Conservation (phyloP, 2,888 invertebrate species). For the Hoplodrina blanda region DNA sequence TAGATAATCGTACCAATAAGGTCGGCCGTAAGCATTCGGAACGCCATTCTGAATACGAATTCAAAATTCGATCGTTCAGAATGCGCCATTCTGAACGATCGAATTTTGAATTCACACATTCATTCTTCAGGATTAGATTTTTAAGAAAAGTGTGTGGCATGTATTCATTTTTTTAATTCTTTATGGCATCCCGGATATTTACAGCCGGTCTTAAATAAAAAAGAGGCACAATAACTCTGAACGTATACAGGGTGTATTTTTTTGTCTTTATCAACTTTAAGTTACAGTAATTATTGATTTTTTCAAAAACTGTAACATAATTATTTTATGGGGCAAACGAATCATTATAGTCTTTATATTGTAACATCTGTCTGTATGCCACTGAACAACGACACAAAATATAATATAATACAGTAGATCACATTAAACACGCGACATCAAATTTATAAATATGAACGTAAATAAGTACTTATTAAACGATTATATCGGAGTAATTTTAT, state of each 20-base stretch:
- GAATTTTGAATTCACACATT: no score
- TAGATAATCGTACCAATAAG: constrained; percentile 5
- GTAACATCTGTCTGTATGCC: constrained; percentile 15
- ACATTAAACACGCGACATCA: constrained; percentile 53
- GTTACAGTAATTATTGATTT: not conserved
- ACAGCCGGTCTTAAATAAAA: constrained; percentile 15
- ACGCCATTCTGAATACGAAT: no score
- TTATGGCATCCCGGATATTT: no score
- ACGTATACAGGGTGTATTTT: not conserved
- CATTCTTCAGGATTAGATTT: no score
- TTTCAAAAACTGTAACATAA: not conserved
- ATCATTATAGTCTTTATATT: constrained; percentile 1
- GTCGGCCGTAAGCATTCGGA: no score
- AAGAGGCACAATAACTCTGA: not conserved
- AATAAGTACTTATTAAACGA: constrained; percentile 41
- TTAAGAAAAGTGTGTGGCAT: no score
- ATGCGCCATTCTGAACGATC: no score
- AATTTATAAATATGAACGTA: constrained; percentile 42
- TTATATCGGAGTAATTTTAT: constrained; percentile 38
- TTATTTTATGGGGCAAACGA: constrained; percentile 17
- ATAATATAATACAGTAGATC: constrained; percentile 43
- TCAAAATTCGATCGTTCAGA: no score
- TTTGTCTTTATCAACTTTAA: constrained; percentile 1
- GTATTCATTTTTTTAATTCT: no score
- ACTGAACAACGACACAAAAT: constrained; percentile 31